Conservation (phyloP, 1,140 invertebrate species). For the Leptestheria dahalacensis region DNA sequence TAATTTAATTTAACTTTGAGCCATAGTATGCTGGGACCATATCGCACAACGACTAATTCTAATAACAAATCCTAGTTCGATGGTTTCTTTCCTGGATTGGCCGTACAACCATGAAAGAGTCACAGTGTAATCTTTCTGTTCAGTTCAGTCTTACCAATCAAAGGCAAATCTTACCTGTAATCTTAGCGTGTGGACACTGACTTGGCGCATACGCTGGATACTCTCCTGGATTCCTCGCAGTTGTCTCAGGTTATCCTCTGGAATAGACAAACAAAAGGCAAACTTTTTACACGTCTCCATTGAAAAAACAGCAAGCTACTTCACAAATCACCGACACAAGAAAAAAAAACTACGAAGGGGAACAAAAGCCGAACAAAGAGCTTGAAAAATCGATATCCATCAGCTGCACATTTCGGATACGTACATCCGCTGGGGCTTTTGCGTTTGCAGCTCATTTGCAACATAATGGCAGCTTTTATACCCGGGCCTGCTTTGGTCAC, state of each 20-base stretch:
- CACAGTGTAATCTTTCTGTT: too few species aligned
- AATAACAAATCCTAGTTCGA: too few species aligned
- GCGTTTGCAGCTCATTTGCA: too few species aligned
- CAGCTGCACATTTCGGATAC: too few species aligned
- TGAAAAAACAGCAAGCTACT: background rate
- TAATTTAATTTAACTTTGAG: too few species aligned
- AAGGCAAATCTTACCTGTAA: background rate
- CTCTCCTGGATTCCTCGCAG: conserved; percentile 54
- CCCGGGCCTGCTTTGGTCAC: too few species aligned
- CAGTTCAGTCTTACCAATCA: background rate
- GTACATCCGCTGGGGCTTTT: too few species aligned
- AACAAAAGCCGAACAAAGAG: background rate
- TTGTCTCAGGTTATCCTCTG: conserved; percentile 58
- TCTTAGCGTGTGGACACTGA: conserved; percentile 8
- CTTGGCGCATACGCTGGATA: conserved; percentile 55
- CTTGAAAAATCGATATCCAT: background rate
- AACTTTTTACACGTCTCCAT: background rate
- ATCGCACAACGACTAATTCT: too few species aligned
- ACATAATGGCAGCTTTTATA: too few species aligned
- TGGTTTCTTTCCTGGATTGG: too few species aligned
- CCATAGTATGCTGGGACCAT: too few species aligned
- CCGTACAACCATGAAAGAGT: too few species aligned
- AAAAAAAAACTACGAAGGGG: background rate
- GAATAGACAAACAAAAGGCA: conserved; percentile 19
- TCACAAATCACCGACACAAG: background rate